Conservation (phyloP, 1,140 invertebrate genomes). For the Helicorthomorpha holstii region DNA sequence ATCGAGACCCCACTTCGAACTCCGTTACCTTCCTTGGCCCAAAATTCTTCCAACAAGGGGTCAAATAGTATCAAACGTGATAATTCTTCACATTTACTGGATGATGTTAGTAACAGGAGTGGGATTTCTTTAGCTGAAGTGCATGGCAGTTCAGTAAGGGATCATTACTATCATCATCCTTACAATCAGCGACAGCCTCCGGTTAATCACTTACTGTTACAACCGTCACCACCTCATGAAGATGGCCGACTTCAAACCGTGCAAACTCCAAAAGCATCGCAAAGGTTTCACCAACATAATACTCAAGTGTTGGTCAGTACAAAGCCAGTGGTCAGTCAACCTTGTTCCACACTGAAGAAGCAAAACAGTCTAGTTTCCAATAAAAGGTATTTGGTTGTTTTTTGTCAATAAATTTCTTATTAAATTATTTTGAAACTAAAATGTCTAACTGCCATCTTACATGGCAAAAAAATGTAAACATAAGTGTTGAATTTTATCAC, state of each 20-base stretch:
- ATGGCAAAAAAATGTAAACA: no score
- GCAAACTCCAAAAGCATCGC: background rate
- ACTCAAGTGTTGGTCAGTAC: background rate
- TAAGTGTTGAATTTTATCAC: no score
- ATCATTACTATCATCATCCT: constrained; percentile 20
- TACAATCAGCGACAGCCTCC: constrained; percentile 11
- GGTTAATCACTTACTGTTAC: background rate
- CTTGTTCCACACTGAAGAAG: background rate
- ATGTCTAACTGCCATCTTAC: no score
- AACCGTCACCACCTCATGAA: background rate
- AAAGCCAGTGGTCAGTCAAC: background rate
- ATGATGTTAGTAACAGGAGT: background rate
- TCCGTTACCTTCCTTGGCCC: constrained; percentile 12
- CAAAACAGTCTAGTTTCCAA: background rate
- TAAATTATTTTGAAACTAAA: no score
- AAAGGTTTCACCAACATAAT: background rate
- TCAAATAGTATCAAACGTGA: background rate
- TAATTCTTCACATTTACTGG: background rate
- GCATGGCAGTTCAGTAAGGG: constrained; percentile 17
- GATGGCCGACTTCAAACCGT: background rate
- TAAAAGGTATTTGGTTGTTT: background rate
- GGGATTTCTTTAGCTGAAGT: background rate
- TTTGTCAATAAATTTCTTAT: no score
- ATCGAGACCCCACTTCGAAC: constrained; percentile 56
- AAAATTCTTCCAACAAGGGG: background rate